phyloP scores from a whole-genome alignment of 2,888 invertebrate species.

The Bugulina stolonifera region DNA sequence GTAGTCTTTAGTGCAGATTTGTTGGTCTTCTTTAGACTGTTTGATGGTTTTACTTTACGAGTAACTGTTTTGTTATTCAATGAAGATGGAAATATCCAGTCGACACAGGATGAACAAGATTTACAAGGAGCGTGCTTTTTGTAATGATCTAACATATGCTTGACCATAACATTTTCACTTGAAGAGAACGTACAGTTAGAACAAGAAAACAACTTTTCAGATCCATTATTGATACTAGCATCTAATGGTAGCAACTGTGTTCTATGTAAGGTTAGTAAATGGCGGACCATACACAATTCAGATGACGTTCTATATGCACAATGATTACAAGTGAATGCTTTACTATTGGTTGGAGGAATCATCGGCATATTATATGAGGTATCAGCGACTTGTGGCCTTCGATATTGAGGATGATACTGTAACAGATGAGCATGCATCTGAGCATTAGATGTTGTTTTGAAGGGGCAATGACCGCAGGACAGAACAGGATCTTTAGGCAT shows the following conservation, averaged over 20 bases:
- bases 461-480: not conserved
- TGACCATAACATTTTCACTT: not conserved
- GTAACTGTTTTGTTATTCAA: no score
- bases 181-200: not conserved
- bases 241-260: not conserved
- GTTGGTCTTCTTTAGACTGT: no score
- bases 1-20: no score
- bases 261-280: not conserved
- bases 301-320: slow-evolving; percentile 3
- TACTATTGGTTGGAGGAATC: not conserved
- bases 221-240: not conserved
- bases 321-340: slow-evolving; percentile 11
- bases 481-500: not conserved
- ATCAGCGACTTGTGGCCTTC: not conserved
- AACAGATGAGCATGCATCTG: not conserved
- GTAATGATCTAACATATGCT: slow-evolving; percentile 25
- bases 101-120: slow-evolving; percentile 5
- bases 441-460: not conserved
- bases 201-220: slow-evolving; percentile 5
- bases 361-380: no score
- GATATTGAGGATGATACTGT: not conserved
- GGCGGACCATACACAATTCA: slow-evolving; percentile 14
- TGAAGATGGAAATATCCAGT: no score
- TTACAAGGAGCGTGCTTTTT: not conserved
- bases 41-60: no score